Base-by-base conservation (phyloP, 2,888 invertebrate genomes). In the Caenorhabditis doughertyi region DNA sequence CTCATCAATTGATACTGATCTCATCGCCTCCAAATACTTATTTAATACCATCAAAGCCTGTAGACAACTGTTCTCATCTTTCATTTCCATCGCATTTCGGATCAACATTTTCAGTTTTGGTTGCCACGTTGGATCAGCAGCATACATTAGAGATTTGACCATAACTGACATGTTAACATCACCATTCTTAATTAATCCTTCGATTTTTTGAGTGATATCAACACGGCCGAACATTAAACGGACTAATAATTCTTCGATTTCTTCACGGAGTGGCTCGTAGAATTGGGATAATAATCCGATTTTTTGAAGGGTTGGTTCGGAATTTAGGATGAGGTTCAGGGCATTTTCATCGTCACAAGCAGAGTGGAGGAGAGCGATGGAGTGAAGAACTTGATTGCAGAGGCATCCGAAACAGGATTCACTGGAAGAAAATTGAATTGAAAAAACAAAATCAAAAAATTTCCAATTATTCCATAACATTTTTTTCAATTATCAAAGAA, bases 361-460 rank as follows among this genome's bases (percentile, higher is more conserved):
- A 13, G 85, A 76, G 49, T 97, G 94, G 64, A 98, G 93, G 55
- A 98, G 93, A 0, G 97, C 97, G 35, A 98, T 94, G 92, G 97
- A 98, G 92, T 97, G 97, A 92, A 97, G 96, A 0, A 97, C 96
- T 49, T 97, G 96, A 1, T 97, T 95, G 72, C 96, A 94, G 2
- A 97, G 93, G 92, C 94, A 94, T 8, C 94, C 94, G 89, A 93
- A 94, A 85, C 94, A 94, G 71, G 92, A n/a, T 79, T 86, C 70
- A 53, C 85, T 32, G 32, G n/a, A n/a, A n/a, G 44, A 29, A 64
- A 39, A 23, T 21, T 29, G n/a, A n/a, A n/a, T n/a, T n/a, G n/a
- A n/a, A n/a, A n/a, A n/a, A n/a, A n/a, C n/a, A n/a, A n/a, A n/a
- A n/a, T n/a, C n/a, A n/a, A n/a, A n/a, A n/a, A n/a, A n/a, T n/a